Percentiles rank a stretch among this genome's conserved stretches.
These are phyloP conservation scores for Caenorhabditis angaria DNA, from an alignment of 2,888 invertebrate genomes.

Conservation along the genomic window DNA sequence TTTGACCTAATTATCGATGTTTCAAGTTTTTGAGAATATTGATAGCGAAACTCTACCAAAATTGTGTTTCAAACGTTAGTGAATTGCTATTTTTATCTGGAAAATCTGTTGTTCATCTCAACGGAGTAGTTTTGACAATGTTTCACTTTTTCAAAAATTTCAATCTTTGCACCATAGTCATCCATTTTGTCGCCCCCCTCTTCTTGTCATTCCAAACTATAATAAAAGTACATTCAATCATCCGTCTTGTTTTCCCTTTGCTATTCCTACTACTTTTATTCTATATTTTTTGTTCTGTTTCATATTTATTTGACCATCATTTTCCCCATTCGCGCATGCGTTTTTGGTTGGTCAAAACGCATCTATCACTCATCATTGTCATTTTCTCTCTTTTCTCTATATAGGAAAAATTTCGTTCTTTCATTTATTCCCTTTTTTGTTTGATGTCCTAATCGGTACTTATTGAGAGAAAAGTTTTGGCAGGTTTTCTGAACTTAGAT, in stretches of 20 bases:
- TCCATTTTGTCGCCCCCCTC: not conserved
- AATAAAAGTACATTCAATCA: slow-evolving; percentile 2
- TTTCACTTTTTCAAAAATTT: not conserved
- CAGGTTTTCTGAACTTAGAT: too few species aligned
- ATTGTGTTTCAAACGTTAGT: too few species aligned
- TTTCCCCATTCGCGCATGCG: not conserved
- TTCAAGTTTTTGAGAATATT: too few species aligned
- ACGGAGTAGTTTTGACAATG: too few species aligned
- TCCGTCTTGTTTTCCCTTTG: not conserved
- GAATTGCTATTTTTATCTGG: too few species aligned
- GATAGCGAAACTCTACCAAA: too few species aligned
- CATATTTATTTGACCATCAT: not conserved
- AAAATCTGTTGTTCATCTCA: too few species aligned
- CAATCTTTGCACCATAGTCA: not conserved
- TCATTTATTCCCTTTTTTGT: not conserved
- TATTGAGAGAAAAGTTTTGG: too few species aligned
- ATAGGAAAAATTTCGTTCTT: not conserved
- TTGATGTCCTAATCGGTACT: too few species aligned
- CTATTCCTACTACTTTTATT: not conserved
- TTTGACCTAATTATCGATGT: too few species aligned
- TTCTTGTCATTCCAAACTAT: too few species aligned
- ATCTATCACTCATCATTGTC: slow-evolving; percentile 4
- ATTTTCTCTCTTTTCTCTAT: not conserved
- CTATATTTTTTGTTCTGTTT: too few species aligned
- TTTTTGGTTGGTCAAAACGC: not conserved